Conservation (phyloP, 2,113 vertebrate genomes). For the Junco hyemalis region DNA sequence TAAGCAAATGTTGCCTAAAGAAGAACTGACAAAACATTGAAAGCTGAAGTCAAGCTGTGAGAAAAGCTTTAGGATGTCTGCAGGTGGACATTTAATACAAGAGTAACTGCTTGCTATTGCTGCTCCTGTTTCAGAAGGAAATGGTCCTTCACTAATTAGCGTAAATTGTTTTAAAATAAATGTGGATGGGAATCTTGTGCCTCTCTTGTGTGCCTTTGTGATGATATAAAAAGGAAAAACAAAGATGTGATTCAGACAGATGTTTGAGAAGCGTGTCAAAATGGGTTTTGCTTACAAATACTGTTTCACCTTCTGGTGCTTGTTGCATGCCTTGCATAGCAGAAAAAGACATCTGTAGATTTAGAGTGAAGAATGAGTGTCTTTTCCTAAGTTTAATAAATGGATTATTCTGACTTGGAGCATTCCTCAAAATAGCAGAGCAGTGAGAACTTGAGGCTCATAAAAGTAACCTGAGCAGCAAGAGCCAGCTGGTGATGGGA, state of each 20-base stretch:
- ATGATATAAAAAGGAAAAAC: constrained; percentile 9
- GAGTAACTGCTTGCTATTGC: not conserved
- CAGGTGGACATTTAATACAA: constrained; percentile 42
- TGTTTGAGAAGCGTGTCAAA: constrained; percentile 5
- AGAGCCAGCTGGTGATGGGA: not conserved
- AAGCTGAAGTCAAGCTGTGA: constrained; percentile 51
- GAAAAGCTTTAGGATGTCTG: constrained; percentile 49
- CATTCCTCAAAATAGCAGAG: not conserved
- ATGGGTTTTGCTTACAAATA: constrained; percentile 18
- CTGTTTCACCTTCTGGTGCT: not conserved
- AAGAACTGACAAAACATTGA: constrained; percentile 27
- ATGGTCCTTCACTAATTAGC: constrained; percentile 55
- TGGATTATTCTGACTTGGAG: not conserved
- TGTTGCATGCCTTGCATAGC: not conserved
- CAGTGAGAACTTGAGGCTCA: not conserved
- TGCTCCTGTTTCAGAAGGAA: constrained; percentile 45
- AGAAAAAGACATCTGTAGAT: not conserved
- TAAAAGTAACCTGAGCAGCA: not conserved
- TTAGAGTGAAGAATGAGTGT: not conserved
- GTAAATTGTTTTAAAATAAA: constrained; percentile 53
- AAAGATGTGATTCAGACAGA: constrained; percentile 1
- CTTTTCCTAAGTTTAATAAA: not conserved
- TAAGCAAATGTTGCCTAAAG: constrained; percentile 15
- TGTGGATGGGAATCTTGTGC: not conserved
- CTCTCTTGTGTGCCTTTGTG: not conserved